Percentiles rank a stretch among this genome's conserved stretches.
phyloP scores from a whole-genome alignment of 2,888 invertebrate species.

The Mimas tiliae region DNA sequence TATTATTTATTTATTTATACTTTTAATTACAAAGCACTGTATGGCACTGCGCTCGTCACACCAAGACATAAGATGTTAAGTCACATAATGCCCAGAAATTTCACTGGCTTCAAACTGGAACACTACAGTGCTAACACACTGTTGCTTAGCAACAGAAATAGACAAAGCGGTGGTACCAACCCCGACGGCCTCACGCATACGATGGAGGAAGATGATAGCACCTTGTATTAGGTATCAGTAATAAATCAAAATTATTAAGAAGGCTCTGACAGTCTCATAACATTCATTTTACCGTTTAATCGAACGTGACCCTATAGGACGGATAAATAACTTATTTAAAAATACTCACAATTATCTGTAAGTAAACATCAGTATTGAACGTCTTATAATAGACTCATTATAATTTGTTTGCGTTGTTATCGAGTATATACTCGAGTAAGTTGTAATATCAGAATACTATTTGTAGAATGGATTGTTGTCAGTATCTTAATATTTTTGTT shows the following conservation, averaged over 20 bases:
- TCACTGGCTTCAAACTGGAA: no score
- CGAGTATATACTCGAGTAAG: background rate
- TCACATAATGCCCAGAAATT: no score
- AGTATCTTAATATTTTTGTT: background rate
- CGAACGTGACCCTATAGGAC: constrained; percentile 11
- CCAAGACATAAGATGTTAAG: no score
- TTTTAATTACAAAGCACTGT: background rate
- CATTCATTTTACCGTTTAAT: constrained; percentile 10
- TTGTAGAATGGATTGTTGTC: background rate
- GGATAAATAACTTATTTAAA: constrained; percentile 20
- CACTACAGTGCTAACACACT: no score
- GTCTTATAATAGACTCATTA: constrained; percentile 26
- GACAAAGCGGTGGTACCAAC: no score
- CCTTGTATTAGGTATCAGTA: no score
- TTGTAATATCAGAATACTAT: constrained; percentile 9
- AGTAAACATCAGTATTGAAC: constrained; percentile 22
- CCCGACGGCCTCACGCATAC: no score
- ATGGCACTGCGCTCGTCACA: no score
- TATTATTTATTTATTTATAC: no score
- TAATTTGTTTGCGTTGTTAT: constrained; percentile 11
- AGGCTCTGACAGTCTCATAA: background rate
- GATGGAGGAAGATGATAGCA: no score
- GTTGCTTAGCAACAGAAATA: no score
- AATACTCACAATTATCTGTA: constrained; percentile 17
- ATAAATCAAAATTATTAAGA: background rate